phyloP scores from a whole-genome alignment of 2,888 invertebrate genomes.

The Drosophila fungiperda region DNA sequence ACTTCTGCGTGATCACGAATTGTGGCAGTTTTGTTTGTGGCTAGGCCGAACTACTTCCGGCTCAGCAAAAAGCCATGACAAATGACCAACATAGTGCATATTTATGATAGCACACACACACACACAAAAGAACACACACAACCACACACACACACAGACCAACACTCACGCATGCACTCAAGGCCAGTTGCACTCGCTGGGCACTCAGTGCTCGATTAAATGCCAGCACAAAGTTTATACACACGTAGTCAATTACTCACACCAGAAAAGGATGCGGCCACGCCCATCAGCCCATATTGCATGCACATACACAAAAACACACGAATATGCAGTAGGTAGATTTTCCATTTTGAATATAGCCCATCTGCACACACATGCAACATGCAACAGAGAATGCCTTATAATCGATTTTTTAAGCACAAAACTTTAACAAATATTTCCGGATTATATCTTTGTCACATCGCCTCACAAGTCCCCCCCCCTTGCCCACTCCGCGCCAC shows the following conservation, averaged over 20 bases:
- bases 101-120: slow-evolving; percentile 64
- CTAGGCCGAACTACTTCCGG: slow-evolving; percentile 32
- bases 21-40: slow-evolving; percentile 42
- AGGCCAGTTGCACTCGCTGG: slow-evolving; percentile 54
- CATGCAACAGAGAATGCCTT: slow-evolving; percentile 31
- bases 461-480: background rate
- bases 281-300: slow-evolving; percentile 31
- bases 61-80: slow-evolving; percentile 63
- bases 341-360: slow-evolving; percentile 29
- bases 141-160: slow-evolving; percentile 3
- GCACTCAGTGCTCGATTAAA: slow-evolving; percentile 62
- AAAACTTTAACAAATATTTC: slow-evolving; percentile 53
- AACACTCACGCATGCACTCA: slow-evolving; percentile 39
- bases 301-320: slow-evolving; percentile 23
- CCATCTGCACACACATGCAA: slow-evolving; percentile 12
- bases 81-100: slow-evolving; percentile 76
- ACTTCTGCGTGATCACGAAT: slow-evolving; percentile 48
- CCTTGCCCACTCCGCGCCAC: background rate
- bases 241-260: slow-evolving; percentile 80
- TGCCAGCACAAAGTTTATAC: slow-evolving; percentile 78
- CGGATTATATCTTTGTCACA: slow-evolving; percentile 8
- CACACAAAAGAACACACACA: background rate
- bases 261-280: slow-evolving; percentile 45
- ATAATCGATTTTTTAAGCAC: slow-evolving; percentile 58
- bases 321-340: slow-evolving; percentile 22